Percentiles rank a stretch among this genome's conserved stretches.
Conservation (phyloP, 2,888 invertebrate species). For the Acronicta leporina region DNA sequence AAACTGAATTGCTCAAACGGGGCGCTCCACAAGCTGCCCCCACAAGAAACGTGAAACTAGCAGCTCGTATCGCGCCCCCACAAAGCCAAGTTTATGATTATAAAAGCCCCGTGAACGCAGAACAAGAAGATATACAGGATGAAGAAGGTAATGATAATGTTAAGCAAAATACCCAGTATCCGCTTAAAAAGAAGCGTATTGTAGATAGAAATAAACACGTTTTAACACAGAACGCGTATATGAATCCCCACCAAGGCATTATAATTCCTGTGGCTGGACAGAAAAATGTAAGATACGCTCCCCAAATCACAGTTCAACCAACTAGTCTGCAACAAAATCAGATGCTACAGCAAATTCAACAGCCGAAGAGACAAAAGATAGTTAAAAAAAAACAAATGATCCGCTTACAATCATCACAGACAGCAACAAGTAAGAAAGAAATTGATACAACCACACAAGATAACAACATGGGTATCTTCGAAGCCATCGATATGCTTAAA, state of each 20-base stretch:
- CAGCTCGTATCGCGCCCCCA: not conserved
- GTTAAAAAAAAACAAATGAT: not conserved
- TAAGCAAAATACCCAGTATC: not conserved
- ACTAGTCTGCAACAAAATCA: not conserved
- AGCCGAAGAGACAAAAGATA: not conserved
- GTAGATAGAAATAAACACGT: not conserved
- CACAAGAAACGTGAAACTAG: not conserved
- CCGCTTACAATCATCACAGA: not conserved
- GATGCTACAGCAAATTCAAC: conserved; percentile 6
- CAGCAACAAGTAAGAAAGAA: not conserved
- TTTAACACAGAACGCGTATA: not conserved
- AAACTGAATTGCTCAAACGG: conserved; percentile 34
- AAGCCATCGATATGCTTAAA: conserved; percentile 49
- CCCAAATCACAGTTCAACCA: conserved; percentile 4
- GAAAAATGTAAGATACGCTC: conserved; percentile 2
- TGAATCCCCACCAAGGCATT: not conserved
- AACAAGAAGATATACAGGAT: conserved; percentile 7
- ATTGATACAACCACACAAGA: not conserved
- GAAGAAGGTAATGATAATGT: conserved; percentile 14
- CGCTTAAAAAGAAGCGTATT: not conserved
- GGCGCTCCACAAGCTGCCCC: not conserved
- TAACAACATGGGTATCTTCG: conserved; percentile 23
- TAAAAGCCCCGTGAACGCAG: conserved; percentile 2
- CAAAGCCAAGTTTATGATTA: not conserved
- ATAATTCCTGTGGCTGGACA: not conserved